A percentile compares a stretch with the other conserved stretches of the same genome.
Conservation (phyloP, 2,888 invertebrate genomes). For the Anaspis maculata region DNA sequence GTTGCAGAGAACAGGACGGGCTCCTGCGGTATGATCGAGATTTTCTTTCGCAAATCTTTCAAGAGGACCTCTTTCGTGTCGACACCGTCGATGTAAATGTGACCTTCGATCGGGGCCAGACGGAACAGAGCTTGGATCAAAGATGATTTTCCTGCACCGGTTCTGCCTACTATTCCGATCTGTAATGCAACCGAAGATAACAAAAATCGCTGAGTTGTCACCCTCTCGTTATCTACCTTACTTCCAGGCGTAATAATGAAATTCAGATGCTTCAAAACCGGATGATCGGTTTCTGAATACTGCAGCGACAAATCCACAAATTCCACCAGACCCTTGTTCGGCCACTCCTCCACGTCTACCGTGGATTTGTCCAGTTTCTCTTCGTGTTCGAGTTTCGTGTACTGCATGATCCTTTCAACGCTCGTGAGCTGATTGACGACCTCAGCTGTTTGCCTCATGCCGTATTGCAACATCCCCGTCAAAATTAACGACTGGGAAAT, state of each 20-base stretch:
- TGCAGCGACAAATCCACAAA: conserved; percentile 54
- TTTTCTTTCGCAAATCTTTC: conserved; percentile 66
- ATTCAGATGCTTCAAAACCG: conserved; percentile 60
- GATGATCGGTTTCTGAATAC: conserved; percentile 53
- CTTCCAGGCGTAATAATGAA: conserved; percentile 52
- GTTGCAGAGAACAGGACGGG: conserved; percentile 79
- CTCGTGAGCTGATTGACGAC: conserved; percentile 65
- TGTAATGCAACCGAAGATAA: no score
- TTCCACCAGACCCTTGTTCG: conserved; percentile 49
- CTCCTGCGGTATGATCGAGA: conserved; percentile 91
- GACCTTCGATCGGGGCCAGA: conserved; percentile 68
- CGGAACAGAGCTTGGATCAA: conserved; percentile 78
- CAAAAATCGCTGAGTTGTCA: no score
- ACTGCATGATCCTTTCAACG: conserved; percentile 76
- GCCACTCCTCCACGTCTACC: no score
- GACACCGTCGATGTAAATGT: conserved; percentile 67
- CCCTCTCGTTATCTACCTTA: no score
- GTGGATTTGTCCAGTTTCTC: conserved; percentile 31
- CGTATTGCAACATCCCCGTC: conserved; percentile 75
- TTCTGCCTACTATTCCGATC: conserved; percentile 78
- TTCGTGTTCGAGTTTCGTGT: conserved; percentile 64
- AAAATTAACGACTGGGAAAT: conserved; percentile 50
- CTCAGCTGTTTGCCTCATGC: conserved; percentile 72
- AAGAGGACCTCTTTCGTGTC: conserved; percentile 65
- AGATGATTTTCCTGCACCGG: conserved; percentile 83